phyloP scores from a whole-genome alignment of 2,797 vertebrate species.

The Gymnothorax reevesii region DNA sequence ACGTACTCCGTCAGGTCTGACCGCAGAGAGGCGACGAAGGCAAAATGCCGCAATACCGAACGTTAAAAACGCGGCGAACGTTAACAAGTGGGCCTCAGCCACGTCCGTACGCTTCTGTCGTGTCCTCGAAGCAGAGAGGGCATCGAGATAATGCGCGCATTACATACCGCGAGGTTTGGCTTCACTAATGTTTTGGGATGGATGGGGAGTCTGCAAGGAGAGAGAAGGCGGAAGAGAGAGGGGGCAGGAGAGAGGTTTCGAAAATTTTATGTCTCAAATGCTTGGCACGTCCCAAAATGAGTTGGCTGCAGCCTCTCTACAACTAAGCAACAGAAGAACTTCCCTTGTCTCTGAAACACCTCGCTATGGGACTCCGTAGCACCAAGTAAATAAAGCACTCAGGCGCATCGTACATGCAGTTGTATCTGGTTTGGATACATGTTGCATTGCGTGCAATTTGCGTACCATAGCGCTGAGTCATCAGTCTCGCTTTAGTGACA shows the following conservation, averaged over 20 bases:
- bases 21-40: not conserved
- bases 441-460: not conserved
- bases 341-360: not conserved
- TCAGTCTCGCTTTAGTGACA: not conserved
- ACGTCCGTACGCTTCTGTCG: slow-evolving; percentile 10
- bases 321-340: not conserved
- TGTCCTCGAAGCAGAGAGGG: slow-evolving; percentile 41
- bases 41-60: not conserved
- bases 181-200: slow-evolving; percentile 4
- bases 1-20: no score
- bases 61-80: not conserved
- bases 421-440: not conserved
- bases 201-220: not conserved
- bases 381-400: not conserved
- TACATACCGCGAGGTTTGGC: slow-evolving; percentile 41
- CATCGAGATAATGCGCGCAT: slow-evolving; percentile 37
- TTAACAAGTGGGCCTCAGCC: not conserved
- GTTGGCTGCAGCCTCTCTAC: not conserved
- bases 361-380: not conserved
- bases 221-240: slow-evolving; percentile 9
- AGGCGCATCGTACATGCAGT: not conserved
- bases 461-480: not conserved
- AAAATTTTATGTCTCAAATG: not conserved
- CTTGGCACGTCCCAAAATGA: not conserved
- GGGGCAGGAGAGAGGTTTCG: not conserved